Conservation (phyloP, 1,140 invertebrate species). For the Drosophila ficusphila region DNA sequence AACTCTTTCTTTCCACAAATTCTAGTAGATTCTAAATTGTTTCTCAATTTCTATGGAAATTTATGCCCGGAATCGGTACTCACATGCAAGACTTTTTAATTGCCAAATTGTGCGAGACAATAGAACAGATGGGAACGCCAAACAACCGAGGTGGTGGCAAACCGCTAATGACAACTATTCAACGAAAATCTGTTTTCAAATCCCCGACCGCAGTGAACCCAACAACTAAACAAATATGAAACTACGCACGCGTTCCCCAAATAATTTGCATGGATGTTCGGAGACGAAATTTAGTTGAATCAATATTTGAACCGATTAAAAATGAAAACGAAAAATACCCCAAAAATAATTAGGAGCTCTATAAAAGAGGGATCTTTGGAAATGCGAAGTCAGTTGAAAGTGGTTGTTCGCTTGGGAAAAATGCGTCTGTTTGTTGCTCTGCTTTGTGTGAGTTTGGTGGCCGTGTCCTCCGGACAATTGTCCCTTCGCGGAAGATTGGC, state of each 20-base stretch:
- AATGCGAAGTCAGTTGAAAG: conserved; percentile 29
- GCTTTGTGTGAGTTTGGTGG: conserved; percentile 31
- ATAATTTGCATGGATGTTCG: conserved; percentile 44
- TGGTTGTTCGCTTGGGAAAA: conserved; percentile 23
- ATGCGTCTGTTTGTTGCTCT: conserved; percentile 48
- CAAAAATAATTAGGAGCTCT: background rate
- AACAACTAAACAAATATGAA: conserved; percentile 36
- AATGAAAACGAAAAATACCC: background rate
- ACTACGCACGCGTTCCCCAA: conserved; percentile 34
- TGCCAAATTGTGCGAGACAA: conserved; percentile 29
- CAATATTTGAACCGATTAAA: conserved; percentile 35
- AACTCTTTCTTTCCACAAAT: background rate
- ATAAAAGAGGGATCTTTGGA: conserved; percentile 24
- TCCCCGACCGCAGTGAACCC: conserved; percentile 1
- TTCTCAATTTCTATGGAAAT: background rate
- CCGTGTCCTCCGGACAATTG: conserved; percentile 34
- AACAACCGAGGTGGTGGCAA: conserved; percentile 9
- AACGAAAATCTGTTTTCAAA: conserved; percentile 34
- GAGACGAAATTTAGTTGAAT: conserved; percentile 26
- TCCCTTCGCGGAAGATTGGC: conserved; percentile 19
- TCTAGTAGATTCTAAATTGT: background rate
- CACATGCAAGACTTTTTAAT: conserved; percentile 10
- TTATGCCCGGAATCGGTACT: background rate
- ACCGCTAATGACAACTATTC: conserved; percentile 57
- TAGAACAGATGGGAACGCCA: conserved; percentile 30